A percentile compares a stretch with the other conserved stretches of the same genome.
Evolutionary conservation across 1,140 invertebrate species (phyloP).

Genomic region (Drosophila melanogaster): DNA sequence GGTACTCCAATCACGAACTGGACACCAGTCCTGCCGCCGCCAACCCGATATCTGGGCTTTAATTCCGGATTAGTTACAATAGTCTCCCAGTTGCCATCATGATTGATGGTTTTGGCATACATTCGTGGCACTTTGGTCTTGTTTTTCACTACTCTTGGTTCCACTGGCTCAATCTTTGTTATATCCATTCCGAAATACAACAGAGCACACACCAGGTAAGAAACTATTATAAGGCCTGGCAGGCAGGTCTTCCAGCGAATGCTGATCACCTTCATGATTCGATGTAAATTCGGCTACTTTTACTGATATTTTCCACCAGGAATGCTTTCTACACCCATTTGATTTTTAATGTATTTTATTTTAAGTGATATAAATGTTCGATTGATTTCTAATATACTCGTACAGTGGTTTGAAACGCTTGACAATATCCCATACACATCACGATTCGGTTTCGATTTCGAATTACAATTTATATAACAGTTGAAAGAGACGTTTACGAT

Average conservation of each 20-base stretch:
- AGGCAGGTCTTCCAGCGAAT: conserved; percentile 13
- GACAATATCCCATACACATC: conserved; percentile 59
- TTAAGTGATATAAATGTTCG: conserved; percentile 20
- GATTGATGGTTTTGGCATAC: too few species aligned
- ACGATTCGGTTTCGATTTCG: conserved; percentile 52
- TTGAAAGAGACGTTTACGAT: conserved; percentile 42
- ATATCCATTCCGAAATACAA: neutral
- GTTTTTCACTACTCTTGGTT: conserved; percentile 88
- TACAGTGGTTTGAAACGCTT: conserved; percentile 38
- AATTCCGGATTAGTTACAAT: neutral
- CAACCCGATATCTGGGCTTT: conserved; percentile 5
- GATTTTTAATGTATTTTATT: conserved; percentile 18
- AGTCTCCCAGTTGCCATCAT: neutral
- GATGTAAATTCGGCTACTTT: neutral
- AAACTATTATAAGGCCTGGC: neutral
- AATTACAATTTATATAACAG: conserved; percentile 60
- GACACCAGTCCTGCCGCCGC: conserved; percentile 7
- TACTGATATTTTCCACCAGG: neutral
- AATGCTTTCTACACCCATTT: neutral
- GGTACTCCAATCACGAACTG: conserved; percentile 50
- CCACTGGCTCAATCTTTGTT: neutral
- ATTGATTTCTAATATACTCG: conserved; percentile 32
- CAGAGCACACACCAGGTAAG: conserved; percentile 1
- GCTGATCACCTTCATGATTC: conserved; percentile 20
- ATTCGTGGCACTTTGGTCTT: conserved; percentile 87